Evolutionary conservation across 2,888 invertebrate genomes (phyloP).

Genomic region (Clitarchus hookeri): DNA sequence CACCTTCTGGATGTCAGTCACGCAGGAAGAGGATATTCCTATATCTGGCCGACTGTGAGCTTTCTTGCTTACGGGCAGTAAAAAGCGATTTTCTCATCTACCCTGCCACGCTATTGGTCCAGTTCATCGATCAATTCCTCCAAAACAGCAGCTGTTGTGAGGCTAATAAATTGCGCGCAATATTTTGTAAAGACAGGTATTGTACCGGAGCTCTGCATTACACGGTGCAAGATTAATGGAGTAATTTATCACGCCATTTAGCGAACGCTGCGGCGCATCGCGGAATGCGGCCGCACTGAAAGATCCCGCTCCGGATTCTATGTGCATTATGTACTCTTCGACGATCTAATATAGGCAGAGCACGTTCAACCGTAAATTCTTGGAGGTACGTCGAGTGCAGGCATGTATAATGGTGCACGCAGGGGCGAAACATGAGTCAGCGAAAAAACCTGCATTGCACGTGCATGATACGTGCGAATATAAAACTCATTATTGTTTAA

Average conservation of each 20-base stretch:
- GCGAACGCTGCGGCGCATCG: neutral
- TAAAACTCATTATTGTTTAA: no score
- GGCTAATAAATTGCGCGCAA: neutral
- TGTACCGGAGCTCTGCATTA: neutral
- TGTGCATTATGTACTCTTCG: neutral
- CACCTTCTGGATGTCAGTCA: no score
- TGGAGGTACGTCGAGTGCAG: no score
- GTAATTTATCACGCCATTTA: neutral
- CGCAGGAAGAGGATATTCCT: no score
- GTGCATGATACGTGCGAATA: no score
- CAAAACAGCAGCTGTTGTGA: slow-evolving; percentile 1
- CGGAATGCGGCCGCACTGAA: neutral
- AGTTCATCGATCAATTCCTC: neutral
- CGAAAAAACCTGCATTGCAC: no score
- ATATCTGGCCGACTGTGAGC: neutral
- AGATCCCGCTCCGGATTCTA: neutral
- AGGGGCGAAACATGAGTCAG: no score
- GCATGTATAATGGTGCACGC: no score
- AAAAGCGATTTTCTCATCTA: neutral
- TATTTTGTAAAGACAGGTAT: slow-evolving; percentile 1
- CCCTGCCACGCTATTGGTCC: neutral
- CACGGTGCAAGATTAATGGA: slow-evolving; percentile 14
- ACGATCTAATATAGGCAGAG: neutral
- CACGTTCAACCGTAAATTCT: neutral
- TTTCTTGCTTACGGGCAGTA: neutral